Percentiles rank a stretch among this genome's conserved stretches.
Evolutionary conservation across 2,888 invertebrate species (phyloP).

Genomic region (Caenorhabditis wallacei): DNA sequence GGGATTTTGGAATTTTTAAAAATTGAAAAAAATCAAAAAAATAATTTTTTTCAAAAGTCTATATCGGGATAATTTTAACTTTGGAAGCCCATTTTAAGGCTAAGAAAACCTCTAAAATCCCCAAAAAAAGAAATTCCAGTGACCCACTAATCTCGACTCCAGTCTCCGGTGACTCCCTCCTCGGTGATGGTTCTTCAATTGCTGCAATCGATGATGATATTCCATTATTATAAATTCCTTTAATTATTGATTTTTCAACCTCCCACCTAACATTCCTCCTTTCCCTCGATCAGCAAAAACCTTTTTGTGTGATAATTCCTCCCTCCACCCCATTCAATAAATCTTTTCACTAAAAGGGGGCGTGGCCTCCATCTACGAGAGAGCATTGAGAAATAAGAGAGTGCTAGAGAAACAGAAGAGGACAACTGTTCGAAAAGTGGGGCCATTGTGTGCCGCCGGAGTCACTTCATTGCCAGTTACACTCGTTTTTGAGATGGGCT

Average conservation of each 20-base stretch:
- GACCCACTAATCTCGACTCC: slow-evolving; percentile 50
- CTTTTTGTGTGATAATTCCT: slow-evolving; percentile 23
- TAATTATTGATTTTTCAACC: background rate
- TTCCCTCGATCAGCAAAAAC: background rate
- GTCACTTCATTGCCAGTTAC: no score
- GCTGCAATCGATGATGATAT: slow-evolving; percentile 64
- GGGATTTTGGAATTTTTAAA: no score
- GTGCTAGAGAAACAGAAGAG: slow-evolving; percentile 14
- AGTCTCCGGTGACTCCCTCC: slow-evolving; percentile 59
- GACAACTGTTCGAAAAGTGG: slow-evolving; percentile 46
- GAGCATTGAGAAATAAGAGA: background rate
- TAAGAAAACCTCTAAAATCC: no score
- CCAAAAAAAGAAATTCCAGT: no score
- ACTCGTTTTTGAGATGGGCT: no score
- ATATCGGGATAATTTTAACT: no score
- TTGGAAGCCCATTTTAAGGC: no score
- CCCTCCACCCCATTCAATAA: background rate
- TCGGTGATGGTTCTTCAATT: slow-evolving; percentile 56
- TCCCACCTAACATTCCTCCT: slow-evolving; percentile 10
- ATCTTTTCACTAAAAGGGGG: slow-evolving; percentile 17
- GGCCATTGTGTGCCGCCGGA: slow-evolving; percentile 19
- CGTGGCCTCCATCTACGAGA: slow-evolving; percentile 6
- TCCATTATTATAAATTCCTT: slow-evolving; percentile 41
- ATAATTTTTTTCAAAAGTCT: background rate
- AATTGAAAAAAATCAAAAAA: no score